These are phyloP conservation scores for Trachelus iudaicus DNA, from an alignment of 2,888 invertebrate genomes.

Conservation along the genomic window DNA sequence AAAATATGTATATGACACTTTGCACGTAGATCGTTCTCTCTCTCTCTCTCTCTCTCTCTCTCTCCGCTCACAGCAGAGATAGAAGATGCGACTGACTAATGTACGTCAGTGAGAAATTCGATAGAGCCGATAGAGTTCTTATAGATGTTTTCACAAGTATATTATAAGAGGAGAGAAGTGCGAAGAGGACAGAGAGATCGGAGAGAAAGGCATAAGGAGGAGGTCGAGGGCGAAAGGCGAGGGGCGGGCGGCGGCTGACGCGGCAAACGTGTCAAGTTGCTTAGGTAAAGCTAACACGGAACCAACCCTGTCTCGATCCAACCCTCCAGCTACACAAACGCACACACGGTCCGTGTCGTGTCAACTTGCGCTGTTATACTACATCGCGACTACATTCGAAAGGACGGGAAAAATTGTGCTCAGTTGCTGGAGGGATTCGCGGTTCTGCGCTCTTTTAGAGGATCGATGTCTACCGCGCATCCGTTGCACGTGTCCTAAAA, in stretches of 20 bases:
- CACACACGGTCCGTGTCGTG: neutral
- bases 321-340: neutral
- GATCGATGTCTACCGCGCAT: no score
- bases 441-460: neutral
- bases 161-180: neutral
- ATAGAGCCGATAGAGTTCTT: neutral
- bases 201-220: neutral
- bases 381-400: neutral
- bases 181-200: neutral
- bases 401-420: neutral
- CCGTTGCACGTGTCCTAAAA: no score
- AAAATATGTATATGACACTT: neutral
- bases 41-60: no score
- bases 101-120: neutral
- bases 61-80: neutral
- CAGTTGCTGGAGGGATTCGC: neutral
- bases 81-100: neutral
- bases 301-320: neutral
- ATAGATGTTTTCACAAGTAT: neutral
- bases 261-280: slow-evolving; percentile 57
- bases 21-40: no score
- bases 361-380: neutral
- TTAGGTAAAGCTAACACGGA: slow-evolving; percentile 47
- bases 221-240: neutral
- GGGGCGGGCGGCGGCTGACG: neutral